A percentile compares a stretch with the other conserved stretches of the same genome.
These are phyloP conservation scores for Lytechinus pictus DNA, from an alignment of 35 echinoderm and acorn worm genomes.

Conservation along the genomic window DNA sequence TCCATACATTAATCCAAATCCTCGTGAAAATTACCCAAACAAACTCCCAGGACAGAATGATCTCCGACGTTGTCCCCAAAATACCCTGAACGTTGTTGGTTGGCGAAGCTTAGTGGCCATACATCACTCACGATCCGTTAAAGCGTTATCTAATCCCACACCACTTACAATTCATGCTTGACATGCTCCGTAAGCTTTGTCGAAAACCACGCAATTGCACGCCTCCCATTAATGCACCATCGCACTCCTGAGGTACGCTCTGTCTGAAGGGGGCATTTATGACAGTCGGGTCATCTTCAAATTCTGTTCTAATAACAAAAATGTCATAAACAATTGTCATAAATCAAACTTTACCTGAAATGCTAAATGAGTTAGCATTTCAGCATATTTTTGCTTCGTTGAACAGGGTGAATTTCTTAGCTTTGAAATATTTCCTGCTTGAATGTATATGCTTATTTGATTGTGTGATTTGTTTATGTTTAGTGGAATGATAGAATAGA, in stretches of 20 bases:
- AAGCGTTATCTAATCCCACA: background rate
- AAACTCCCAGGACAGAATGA: background rate
- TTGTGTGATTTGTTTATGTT: too few species aligned
- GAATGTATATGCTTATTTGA: too few species aligned
- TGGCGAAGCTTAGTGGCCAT: background rate
- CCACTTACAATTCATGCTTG: slow-evolving; percentile 9
- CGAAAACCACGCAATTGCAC: background rate
- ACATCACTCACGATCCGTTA: slow-evolving; percentile 1
- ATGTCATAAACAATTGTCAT: too few species aligned
- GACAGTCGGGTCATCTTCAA: too few species aligned
- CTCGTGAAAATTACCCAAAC: background rate
- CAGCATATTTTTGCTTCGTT: too few species aligned
- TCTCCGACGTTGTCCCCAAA: background rate
- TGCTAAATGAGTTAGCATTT: too few species aligned
- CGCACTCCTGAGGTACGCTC: background rate
- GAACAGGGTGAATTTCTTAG: too few species aligned
- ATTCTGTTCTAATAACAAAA: too few species aligned
- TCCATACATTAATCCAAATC: background rate
- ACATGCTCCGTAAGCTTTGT: background rate
- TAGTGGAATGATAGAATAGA: too few species aligned
- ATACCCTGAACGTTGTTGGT: background rate
- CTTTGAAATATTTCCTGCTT: too few species aligned
- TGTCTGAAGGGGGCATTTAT: background rate
- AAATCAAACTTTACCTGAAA: too few species aligned
- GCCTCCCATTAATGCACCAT: background rate